phyloP scores from a whole-genome alignment of 2,888 invertebrate genomes.

The Marasmarcha lunaedactyla region DNA sequence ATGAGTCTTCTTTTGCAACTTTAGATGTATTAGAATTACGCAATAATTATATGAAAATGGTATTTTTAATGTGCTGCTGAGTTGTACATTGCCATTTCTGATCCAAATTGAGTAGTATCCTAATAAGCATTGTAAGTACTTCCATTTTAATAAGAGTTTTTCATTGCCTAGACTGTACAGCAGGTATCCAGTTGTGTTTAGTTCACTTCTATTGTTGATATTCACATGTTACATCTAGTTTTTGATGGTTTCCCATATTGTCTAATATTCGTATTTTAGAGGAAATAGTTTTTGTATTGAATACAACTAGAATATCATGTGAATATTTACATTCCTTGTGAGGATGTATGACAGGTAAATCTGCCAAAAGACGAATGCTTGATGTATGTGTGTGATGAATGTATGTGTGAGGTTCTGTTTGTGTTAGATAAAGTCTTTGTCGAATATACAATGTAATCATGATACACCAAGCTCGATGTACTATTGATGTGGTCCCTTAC shows the following conservation, averaged over 20 bases:
- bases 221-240: constrained; percentile 43
- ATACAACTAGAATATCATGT: constrained; percentile 34
- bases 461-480: constrained; percentile 59
- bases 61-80: constrained; percentile 49
- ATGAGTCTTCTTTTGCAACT: constrained; percentile 52
- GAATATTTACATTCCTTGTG: constrained; percentile 45
- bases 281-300: not conserved
- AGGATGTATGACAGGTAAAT: constrained; percentile 46
- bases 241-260: constrained; percentile 10
- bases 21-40: constrained; percentile 44
- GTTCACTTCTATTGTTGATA: constrained; percentile 42
- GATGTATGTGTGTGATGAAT: constrained; percentile 15
- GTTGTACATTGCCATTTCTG: constrained; percentile 50
- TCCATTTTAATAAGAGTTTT: constrained; percentile 66
- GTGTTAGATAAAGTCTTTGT: constrained; percentile 39
- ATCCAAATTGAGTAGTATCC: constrained; percentile 56
- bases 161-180: constrained; percentile 55
- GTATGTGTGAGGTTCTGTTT: constrained; percentile 17
- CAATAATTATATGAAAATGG: constrained; percentile 44
- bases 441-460: constrained; percentile 53
- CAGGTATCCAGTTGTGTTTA: constrained; percentile 43
- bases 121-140: constrained; percentile 60
- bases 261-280: constrained; percentile 4
- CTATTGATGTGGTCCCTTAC: constrained; percentile 38
- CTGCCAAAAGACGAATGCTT: constrained; percentile 54